Conservation (phyloP, 1,140 invertebrate species). For the Platyscapa corneri region DNA sequence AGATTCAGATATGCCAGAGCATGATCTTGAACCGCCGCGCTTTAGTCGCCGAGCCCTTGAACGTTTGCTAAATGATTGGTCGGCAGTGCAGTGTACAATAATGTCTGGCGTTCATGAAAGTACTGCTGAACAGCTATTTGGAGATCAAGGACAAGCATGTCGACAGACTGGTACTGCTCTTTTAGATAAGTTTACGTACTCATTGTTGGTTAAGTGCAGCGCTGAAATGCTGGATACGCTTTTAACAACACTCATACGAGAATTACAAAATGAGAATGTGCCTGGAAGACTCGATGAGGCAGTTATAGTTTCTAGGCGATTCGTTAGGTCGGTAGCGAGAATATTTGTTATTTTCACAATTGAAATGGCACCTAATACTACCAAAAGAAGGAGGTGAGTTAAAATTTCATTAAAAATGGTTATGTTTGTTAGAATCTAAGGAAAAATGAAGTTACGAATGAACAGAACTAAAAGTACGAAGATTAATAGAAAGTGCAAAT, state of each 20-base stretch:
- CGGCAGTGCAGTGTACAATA: slow-evolving; percentile 89
- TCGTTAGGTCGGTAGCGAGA: slow-evolving; percentile 95
- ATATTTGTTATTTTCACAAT: slow-evolving; percentile 97
- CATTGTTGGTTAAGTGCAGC: slow-evolving; percentile 94
- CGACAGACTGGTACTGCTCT: slow-evolving; percentile 94
- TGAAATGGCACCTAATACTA: slow-evolving; percentile 91
- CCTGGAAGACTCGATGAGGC: slow-evolving; percentile 87
- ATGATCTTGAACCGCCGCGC: slow-evolving; percentile 97
- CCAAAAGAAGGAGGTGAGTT: slow-evolving; percentile 81
- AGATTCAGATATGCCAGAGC: slow-evolving; percentile 94
- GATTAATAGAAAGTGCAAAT: no score
- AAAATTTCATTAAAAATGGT: background rate
- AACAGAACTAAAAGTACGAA: no score
- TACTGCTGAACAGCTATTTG: slow-evolving; percentile 77
- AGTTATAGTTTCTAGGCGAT: slow-evolving; percentile 88
- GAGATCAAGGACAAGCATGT: slow-evolving; percentile 84
- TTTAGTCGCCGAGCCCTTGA: slow-evolving; percentile 95
- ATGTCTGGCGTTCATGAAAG: slow-evolving; percentile 80
- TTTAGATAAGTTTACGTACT: slow-evolving; percentile 98
- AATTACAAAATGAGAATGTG: slow-evolving; percentile 83
- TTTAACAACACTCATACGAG: slow-evolving; percentile 89
- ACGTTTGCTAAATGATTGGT: slow-evolving; percentile 90
- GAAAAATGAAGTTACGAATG: no score
- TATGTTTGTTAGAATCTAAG: no score
- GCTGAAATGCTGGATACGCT: slow-evolving; percentile 92